These are phyloP conservation scores for Zaprionus tsacasi DNA, from an alignment of 1,140 invertebrate species.

Conservation along the genomic window DNA sequence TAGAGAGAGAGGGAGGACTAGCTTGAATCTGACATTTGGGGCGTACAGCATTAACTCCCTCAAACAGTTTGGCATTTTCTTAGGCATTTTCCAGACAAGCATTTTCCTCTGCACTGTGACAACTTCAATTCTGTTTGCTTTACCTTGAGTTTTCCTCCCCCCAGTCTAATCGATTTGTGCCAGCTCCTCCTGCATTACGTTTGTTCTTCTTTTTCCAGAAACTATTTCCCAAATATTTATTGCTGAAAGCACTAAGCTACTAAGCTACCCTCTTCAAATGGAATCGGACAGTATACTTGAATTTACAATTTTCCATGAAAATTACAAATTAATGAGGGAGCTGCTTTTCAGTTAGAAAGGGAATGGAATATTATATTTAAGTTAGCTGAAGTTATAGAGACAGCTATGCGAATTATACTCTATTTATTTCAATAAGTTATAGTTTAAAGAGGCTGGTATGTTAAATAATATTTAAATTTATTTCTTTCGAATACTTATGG, in stretches of 20 bases:
- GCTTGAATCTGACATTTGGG: conserved; percentile 62
- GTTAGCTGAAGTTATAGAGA: no score
- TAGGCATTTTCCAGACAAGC: conserved; percentile 12
- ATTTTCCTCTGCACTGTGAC: conserved; percentile 37
- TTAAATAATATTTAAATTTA: no score
- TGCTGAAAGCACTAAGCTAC: not conserved
- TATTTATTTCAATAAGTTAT: no score
- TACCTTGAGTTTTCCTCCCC: conserved; percentile 45
- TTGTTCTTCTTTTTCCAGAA: not conserved
- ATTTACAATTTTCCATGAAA: not conserved
- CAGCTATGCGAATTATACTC: no score
- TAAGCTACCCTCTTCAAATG: not conserved
- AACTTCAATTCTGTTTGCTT: conserved; percentile 61
- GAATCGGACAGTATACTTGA: not conserved
- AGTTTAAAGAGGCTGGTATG: no score
- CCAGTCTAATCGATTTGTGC: conserved; percentile 22
- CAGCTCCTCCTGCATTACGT: not conserved
- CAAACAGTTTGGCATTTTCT: conserved; percentile 54
- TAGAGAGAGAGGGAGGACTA: conserved; percentile 2
- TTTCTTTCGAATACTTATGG: no score
- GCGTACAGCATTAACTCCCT: conserved; percentile 28
- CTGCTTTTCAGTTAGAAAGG: not conserved
- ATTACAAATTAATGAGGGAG: not conserved
- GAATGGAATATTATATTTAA: not conserved
- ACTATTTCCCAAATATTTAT: not conserved